Conservation (phyloP, 2,888 invertebrate genomes). For the Ochlodes sylvanus region DNA sequence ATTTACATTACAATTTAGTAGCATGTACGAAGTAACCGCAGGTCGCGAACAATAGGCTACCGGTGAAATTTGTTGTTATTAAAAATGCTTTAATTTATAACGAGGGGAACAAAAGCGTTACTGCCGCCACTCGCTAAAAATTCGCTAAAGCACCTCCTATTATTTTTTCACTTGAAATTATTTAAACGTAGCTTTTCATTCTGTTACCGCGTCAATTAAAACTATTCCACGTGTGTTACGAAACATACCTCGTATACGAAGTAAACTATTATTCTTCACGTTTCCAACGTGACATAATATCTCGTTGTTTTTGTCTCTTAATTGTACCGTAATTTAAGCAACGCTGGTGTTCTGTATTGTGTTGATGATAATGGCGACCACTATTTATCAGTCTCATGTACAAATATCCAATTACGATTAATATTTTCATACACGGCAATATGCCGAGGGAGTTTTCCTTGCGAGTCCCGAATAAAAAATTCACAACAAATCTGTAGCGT, state of each 20-base stretch:
- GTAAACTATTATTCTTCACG: constrained; percentile 33
- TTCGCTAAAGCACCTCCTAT: constrained; percentile 37
- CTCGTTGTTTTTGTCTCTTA: constrained; percentile 27
- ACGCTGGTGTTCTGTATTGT: background rate
- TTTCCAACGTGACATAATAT: constrained; percentile 27
- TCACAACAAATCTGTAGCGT: constrained; percentile 43
- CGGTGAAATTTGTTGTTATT: constrained; percentile 38
- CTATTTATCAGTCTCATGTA: background rate
- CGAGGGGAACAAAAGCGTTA: constrained; percentile 37
- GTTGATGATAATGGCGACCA: constrained; percentile 4
- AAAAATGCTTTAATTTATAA: constrained; percentile 39
- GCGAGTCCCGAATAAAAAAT: constrained; percentile 33
- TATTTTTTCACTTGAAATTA: constrained; percentile 38
- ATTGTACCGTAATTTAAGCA: constrained; percentile 15
- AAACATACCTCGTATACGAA: constrained; percentile 27
- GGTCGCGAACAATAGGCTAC: constrained; percentile 29
- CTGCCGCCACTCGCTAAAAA: constrained; percentile 38
- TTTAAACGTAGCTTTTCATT: constrained; percentile 38
- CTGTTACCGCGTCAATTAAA: constrained; percentile 35
- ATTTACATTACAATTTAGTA: constrained; percentile 34
- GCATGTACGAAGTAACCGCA: constrained; percentile 20
- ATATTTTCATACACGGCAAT: constrained; percentile 13
- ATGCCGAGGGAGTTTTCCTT: background rate
- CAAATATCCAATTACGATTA: background rate
- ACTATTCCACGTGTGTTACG: constrained; percentile 37